Evolutionary conservation across 1,140 invertebrate genomes (phyloP), one percentile per base, ranked within the genome.

Genomic region (Archivesica marissinica): DNA sequence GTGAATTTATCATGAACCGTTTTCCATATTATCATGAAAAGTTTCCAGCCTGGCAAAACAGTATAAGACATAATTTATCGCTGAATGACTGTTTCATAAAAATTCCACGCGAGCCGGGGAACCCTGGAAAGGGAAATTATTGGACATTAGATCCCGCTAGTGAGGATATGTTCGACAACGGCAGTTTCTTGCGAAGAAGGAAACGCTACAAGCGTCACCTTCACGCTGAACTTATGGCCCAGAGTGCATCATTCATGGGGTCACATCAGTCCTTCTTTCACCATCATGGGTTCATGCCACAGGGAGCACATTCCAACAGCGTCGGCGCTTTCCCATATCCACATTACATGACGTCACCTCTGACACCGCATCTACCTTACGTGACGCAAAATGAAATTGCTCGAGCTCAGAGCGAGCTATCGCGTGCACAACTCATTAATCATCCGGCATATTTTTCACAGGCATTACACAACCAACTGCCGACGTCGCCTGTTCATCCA

Each of bases 91-190:
- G 99, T 92, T 99, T 99, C 94, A 97, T 99, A 25, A 99, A 99
- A 94, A 98, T 99, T 59, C 98, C 99, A 0, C 95, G 99, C 4
- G 99, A 99, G 93, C 98, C 99, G 0, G 99, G 98, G 0, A 99
- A 99, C 92, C 99, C 99, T 0, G 92, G 93, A 11, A 99, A 99
- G 91, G 99, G 99, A 0, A 99, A 99, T 92, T 99, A 99, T 94
- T 99, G 99, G 99, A 99, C 98, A 0, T 93, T 99, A 61, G 98
- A 99, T 94, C 99, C 99, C 0, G 94, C 98, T 77, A 97, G 97
- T 0, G 98, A 99, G 92, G 98, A 99, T 91, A 99, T 99, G 99
- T 99, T 99, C 91, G 99, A 99, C 92, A 99, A 99, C 93, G 99
- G 99, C 0, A 98, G 97, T 91, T 99, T 99, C 92, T 94, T 99